Conservation (phyloP, 2,113 vertebrate species). For the Myotis lucifugus region DNA sequence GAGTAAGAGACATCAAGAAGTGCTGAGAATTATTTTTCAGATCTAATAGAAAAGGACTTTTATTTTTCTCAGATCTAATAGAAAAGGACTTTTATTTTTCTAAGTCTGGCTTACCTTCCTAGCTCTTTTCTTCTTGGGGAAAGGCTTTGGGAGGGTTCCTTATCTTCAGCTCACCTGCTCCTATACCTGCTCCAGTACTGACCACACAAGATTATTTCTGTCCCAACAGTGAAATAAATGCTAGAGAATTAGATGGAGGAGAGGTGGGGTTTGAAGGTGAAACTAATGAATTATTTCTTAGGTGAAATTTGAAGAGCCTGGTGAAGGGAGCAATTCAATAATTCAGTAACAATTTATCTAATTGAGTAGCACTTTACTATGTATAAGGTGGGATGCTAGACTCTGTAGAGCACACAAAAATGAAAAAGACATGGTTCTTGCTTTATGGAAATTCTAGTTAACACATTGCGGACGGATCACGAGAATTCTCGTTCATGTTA, state of each 20-base stretch:
- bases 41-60: conserved; percentile 4
- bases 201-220: background rate
- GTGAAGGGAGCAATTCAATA: background rate
- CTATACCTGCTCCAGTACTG: background rate
- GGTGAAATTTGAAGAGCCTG: conserved; percentile 18
- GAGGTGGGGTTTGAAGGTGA: background rate
- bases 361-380: background rate
- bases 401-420: background rate
- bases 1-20: background rate
- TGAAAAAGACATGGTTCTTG: background rate
- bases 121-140: background rate
- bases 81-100: background rate
- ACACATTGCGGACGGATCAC: background rate
- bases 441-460: background rate
- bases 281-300: conserved; percentile 24
- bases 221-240: background rate
- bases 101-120: conserved; percentile 11
- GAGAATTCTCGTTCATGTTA: too few species aligned
- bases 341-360: conserved; percentile 1
- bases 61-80: background rate
- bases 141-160: background rate
- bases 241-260: background rate
- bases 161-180: background rate
- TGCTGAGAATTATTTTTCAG: conserved; percentile 14
- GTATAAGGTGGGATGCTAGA: background rate